Conservation (phyloP, 2,888 invertebrate species). For the Polylopha cassiicola region DNA sequence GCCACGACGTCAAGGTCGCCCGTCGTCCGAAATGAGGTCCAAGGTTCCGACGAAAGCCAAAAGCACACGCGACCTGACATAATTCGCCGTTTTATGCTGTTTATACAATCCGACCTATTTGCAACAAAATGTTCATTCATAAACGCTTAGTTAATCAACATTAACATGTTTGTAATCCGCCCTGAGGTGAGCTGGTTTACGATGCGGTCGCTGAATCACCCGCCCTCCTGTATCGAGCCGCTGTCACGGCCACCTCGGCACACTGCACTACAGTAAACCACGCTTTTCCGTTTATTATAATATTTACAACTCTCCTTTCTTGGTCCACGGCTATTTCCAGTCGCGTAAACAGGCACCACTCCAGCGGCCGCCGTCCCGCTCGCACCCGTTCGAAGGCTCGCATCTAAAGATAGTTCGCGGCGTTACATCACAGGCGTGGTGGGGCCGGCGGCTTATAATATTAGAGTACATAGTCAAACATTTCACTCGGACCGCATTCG, state of each 20-base stretch:
- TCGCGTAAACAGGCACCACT: conserved; percentile 51
- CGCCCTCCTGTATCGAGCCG: conserved; percentile 36
- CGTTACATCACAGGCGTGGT: conserved; percentile 72
- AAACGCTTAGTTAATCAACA: conserved; percentile 32
- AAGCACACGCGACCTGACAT: conserved; percentile 40
- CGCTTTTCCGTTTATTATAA: conserved; percentile 74
- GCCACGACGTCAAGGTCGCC: conserved; percentile 12
- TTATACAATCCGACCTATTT: conserved; percentile 28
- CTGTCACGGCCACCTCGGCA: conserved; percentile 68
- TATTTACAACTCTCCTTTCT: conserved; percentile 79
- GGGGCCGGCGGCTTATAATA: conserved; percentile 74
- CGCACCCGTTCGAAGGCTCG: conserved; percentile 45
- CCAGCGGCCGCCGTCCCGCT: conserved; percentile 58
- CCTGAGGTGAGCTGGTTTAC: conserved; percentile 25
- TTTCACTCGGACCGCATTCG: conserved; percentile 72
- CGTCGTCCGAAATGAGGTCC: conserved; percentile 20
- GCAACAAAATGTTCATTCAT: conserved; percentile 47
- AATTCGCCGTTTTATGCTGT: conserved; percentile 35
- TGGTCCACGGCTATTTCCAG: conserved; percentile 79
- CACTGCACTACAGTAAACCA: conserved; percentile 72
- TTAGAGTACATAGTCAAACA: conserved; percentile 74
- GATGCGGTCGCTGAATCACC: conserved; percentile 32
- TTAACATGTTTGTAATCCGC: conserved; percentile 24
- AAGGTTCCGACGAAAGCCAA: conserved; percentile 42
- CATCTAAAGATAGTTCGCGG: conserved; percentile 67